phyloP scores from a whole-genome alignment of 2,113 vertebrate species.

The Aleadryas rufinucha region DNA sequence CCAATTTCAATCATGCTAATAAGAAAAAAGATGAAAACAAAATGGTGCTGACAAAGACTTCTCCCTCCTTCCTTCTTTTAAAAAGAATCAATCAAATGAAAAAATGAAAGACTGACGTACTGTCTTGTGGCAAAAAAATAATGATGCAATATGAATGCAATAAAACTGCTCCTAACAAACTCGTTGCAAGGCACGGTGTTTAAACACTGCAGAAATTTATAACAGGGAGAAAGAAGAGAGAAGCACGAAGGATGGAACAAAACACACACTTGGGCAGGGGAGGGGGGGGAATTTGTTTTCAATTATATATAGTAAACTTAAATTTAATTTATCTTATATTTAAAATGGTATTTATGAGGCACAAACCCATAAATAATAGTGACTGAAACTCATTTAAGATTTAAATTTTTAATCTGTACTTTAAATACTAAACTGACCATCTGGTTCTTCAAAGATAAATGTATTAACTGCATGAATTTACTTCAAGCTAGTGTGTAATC shows the following conservation, averaged over 20 bases:
- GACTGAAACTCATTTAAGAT: background rate
- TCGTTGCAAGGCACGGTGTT: background rate
- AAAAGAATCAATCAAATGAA: background rate
- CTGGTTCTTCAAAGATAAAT: conserved; percentile 51
- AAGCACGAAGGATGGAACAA: background rate
- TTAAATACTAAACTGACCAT: conserved; percentile 32
- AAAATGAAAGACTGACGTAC: background rate
- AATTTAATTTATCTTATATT: background rate
- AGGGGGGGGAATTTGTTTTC: background rate
- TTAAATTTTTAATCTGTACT: conserved; percentile 9
- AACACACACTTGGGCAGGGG: background rate
- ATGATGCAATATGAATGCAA: background rate
- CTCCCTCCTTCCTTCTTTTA: background rate
- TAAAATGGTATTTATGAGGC: background rate
- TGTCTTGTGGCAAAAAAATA: background rate
- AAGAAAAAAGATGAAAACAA: background rate
- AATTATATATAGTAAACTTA: background rate
- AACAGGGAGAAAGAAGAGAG: background rate
- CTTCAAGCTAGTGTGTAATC: conserved; percentile 28
- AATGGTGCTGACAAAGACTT: background rate
- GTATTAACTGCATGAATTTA: conserved; percentile 39
- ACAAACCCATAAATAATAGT: background rate
- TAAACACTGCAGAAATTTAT: background rate
- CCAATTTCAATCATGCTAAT: background rate
- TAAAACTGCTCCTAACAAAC: background rate